A percentile compares a stretch with the other conserved stretches of the same genome.
Conservation (phyloP, 23 tunicate genomes). For the Halocynthia roretzi region DNA sequence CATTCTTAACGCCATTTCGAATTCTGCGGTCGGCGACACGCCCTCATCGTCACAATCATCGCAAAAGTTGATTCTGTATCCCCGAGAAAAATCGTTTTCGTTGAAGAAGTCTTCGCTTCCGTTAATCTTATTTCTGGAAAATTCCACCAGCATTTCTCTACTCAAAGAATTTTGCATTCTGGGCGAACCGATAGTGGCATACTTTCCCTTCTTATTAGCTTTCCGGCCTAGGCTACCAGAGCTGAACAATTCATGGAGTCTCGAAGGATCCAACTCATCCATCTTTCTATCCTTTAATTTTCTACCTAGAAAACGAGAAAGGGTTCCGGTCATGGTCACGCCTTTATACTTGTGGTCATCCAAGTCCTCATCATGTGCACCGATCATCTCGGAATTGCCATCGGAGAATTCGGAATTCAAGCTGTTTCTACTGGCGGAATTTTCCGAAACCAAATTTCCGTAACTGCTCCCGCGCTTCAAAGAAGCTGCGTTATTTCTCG, state of each 20-base stretch:
- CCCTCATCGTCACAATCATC: constrained; percentile 8
- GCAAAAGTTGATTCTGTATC: background rate
- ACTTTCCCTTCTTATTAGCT: background rate
- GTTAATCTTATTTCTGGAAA: background rate
- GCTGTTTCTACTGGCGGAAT: background rate
- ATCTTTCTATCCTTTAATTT: constrained; percentile 7
- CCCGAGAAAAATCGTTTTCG: constrained; percentile 5
- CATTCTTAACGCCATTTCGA: background rate
- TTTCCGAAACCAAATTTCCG: too few relatives aligned
- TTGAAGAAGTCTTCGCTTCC: background rate
- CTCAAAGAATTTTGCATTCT: constrained; percentile 1
- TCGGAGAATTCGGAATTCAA: constrained; percentile 15
- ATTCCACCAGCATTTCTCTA: constrained; percentile 4
- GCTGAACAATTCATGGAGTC: constrained; percentile 1
- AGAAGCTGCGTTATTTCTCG: too few relatives aligned
- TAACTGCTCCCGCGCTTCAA: too few relatives aligned
- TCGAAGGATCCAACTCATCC: constrained; percentile 2
- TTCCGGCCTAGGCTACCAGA: constrained; percentile 9
- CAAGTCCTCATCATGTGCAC: background rate
- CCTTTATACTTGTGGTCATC: background rate
- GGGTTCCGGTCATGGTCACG: background rate
- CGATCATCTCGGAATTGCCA: constrained; percentile 6
- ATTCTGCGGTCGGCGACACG: background rate
- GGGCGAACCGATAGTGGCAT: constrained; percentile 16
- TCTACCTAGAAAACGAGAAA: constrained; percentile 2